These are phyloP conservation scores for Toxotes jaculatrix DNA, from an alignment of 2,113 vertebrate genomes.

Conservation along the genomic window DNA sequence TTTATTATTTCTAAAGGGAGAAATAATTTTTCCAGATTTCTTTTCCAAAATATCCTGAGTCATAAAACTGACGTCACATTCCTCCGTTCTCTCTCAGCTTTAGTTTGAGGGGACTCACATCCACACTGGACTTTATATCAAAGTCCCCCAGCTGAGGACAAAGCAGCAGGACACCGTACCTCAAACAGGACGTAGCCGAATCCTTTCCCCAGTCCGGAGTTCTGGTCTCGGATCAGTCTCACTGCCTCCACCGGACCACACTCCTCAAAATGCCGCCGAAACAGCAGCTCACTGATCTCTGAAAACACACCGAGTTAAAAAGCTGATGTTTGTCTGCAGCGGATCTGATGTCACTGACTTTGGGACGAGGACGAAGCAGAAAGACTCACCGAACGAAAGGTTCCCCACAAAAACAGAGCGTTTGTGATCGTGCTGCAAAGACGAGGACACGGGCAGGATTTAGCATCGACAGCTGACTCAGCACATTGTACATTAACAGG, in stretches of 20 bases:
- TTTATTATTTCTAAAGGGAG: no score
- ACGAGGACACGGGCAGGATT: slow-evolving; percentile 3
- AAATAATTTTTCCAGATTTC: no score
- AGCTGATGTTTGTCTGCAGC: no score
- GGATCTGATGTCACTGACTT: not conserved
- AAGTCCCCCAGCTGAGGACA: no score
- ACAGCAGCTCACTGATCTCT: slow-evolving; percentile 86
- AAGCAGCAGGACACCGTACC: slow-evolving; percentile 74
- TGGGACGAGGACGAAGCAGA: not conserved
- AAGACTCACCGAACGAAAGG: slow-evolving; percentile 91
- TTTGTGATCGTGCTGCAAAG: slow-evolving; percentile 90
- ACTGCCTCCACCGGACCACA: slow-evolving; percentile 89
- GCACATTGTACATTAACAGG: not conserved
- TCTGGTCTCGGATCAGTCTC: slow-evolving; percentile 89
- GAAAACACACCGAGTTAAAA: not conserved
- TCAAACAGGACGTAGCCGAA: slow-evolving; percentile 95
- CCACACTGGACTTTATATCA: no score
- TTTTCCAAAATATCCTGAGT: no score
- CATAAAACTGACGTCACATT: no score
- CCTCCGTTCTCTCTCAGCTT: no score
- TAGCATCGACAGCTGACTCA: not conserved
- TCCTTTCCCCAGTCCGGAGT: slow-evolving; percentile 91
- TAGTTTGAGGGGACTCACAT: no score
- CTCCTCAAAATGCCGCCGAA: slow-evolving; percentile 88
- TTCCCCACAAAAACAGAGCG: slow-evolving; percentile 94